Evolutionary conservation across 2,888 invertebrate genomes (phyloP), one percentile per base, ranked within the genome.

Genomic region (Peribatodes rhomboidaria): DNA sequence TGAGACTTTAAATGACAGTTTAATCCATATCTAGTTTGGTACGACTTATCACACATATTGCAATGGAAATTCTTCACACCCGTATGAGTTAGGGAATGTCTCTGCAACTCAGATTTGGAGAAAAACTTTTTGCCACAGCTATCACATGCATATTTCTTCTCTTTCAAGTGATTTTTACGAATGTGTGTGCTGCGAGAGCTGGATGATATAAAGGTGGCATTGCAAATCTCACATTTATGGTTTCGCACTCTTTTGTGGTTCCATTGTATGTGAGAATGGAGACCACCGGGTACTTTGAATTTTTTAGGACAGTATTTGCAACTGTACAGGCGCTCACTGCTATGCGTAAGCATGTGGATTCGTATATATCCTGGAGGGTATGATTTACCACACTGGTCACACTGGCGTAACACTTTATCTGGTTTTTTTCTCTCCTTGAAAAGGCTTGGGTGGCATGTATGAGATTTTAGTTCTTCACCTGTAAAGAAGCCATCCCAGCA

Each of bases 331-430:
- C 86, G 77, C 42, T 90, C 85, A 60, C 79, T 85, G 56, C 92
- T 85, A 47, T 94, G 93, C 13, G 91, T 94, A 14, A 88, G 69
- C 88, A 93, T 91, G 65, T 94, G 93, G n/a, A 91, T 85, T 70
- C 85, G 77, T 39, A 94, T 93, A 60, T 94, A 94, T 0, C 92
- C 89, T 0, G 88, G 86, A 0, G 92, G 92, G 70, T 93, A 94
- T 1, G 94, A 93, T 69, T 93, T 93, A 0, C 94, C 93, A 72
- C 93, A 94, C 67, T 93, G 91, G 67, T 94, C 93, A 75, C 94
- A 93, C 59, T 93, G 93, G 4, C 84, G 76, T 61, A 92, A 69
- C 0, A 81, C 70, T 72, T 73, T 84, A 4, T 89, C 86, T 8
- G 85, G 73, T 65, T 85, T 87, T 35, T 71, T 78, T 63, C 83